Base-by-base conservation (phyloP, 2,888 invertebrate genomes). In the Drosophila demipolita region DNA sequence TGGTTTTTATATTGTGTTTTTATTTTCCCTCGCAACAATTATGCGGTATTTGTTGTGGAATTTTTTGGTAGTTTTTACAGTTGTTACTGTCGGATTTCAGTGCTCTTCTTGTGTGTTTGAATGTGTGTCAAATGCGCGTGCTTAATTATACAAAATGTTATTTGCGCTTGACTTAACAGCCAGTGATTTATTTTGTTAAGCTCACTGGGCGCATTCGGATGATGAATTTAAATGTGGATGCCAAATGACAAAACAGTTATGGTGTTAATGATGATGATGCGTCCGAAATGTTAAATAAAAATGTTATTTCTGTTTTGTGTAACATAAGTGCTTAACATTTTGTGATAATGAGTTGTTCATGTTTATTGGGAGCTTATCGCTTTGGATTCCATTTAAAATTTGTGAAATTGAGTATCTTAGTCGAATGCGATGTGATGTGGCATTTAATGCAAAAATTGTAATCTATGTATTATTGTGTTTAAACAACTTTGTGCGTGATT, bases 71-170 rank as follows among this genome's bases (percentile, higher is more conserved):
- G 26, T 40, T 20, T 17, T 50, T 64, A 33, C 61, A 50, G 23
- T 49, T 52, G 52, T 60, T 61, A 52, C 33, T 52, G 40, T 35
- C 57, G 53, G 57, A 54, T 67, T 63, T 57, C 42, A 29, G 9
- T 20, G 26, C 17, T 38, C n/a, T n/a, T 12, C 55, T 17, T 45
- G 20, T 52, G 59, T 49, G 42, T 63, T 26, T 67, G 53, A 53
- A 38, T 38, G 38, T 54, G 83, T 67, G 73, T 75, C 70, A 71
- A 85, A 82, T 73, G 77, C 78, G 83, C 75, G 81, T 81, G 86
- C 89, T 84, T 84, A 84, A 84, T 84, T 84, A 86, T 78, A 78
- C 75, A 73, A 86, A 84, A 82, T 82, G 76, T 85, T 80, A 80
- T 69, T 74, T 60, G 70, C 74, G 73, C 82, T 79, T 73, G 82